Evolutionary conservation across 1,140 invertebrate genomes (phyloP).

Genomic region (Holcopasites calliopsidis): DNA sequence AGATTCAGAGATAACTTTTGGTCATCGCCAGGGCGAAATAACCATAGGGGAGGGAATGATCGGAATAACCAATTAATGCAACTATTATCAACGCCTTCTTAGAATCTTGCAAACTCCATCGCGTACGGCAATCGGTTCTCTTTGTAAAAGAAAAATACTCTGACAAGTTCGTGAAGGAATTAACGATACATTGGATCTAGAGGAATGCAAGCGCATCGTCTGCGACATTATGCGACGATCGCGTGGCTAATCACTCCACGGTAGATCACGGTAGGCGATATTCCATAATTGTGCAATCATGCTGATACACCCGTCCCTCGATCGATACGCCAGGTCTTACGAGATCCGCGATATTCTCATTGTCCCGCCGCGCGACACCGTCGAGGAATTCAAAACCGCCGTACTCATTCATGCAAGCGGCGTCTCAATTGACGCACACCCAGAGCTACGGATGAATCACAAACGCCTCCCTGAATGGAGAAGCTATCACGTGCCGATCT

Average conservation of each 20-base stretch:
- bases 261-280: neutral
- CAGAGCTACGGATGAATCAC: slow-evolving; percentile 43
- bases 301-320: neutral
- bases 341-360: slow-evolving; percentile 7
- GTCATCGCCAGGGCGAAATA: no score
- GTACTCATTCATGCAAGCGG: slow-evolving; percentile 53
- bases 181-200: neutral
- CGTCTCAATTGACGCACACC: slow-evolving; percentile 58
- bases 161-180: neutral
- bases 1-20: no score
- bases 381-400: neutral
- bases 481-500: slow-evolving; percentile 17
- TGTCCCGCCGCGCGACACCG: neutral
- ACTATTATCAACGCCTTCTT: no score
- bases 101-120: no score
- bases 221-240: neutral
- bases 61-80: no score
- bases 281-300: slow-evolving; percentile 22
- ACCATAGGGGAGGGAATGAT: no score
- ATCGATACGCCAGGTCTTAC: slow-evolving; percentile 42
- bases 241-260: neutral
- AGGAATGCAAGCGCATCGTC: neutral
- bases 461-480: slow-evolving; percentile 32
- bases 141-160: neutral
- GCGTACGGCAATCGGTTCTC: no score